Evolutionary conservation across 2,797 vertebrate species (phyloP).

Genomic region (Coranthus polyacanthus): DNA sequence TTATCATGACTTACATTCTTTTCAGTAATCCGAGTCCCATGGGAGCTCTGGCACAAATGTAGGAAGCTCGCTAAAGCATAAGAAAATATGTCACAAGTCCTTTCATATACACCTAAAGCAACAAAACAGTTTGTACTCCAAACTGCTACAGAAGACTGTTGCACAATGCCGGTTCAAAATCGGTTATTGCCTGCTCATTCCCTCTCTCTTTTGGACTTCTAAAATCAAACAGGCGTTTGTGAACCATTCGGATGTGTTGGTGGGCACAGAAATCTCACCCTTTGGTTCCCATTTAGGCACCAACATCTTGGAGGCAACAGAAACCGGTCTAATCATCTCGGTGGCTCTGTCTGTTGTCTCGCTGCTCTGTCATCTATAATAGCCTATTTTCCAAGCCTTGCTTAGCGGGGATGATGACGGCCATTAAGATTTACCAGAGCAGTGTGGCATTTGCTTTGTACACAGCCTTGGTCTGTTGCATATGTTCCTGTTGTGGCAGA

Average conservation of each 20-base stretch:
- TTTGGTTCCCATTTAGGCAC: slow-evolving; percentile 32
- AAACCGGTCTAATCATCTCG: slow-evolving; percentile 37
- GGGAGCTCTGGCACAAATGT: slow-evolving; percentile 73
- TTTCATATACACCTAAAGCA: slow-evolving; percentile 66
- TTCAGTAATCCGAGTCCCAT: slow-evolving; percentile 74
- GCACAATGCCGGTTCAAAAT: slow-evolving; percentile 51
- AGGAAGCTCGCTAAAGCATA: slow-evolving; percentile 78
- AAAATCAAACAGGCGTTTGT: slow-evolving; percentile 53
- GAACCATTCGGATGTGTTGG: slow-evolving; percentile 39
- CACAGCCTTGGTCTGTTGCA: slow-evolving; percentile 61
- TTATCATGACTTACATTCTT: slow-evolving; percentile 84
- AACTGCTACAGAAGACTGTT: slow-evolving; percentile 54
- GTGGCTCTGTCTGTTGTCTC: slow-evolving; percentile 24
- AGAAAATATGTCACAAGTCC: slow-evolving; percentile 72
- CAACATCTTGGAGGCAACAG: slow-evolving; percentile 41
- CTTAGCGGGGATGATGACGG: slow-evolving; percentile 38
- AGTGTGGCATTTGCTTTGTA: slow-evolving; percentile 39
- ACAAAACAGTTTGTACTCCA: slow-evolving; percentile 54
- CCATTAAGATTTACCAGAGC: slow-evolving; percentile 34
- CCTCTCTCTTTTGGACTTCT: slow-evolving; percentile 27
- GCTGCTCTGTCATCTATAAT: slow-evolving; percentile 28
- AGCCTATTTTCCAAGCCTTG: slow-evolving; percentile 36
- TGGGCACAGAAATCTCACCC: slow-evolving; percentile 40
- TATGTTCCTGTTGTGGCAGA: slow-evolving; percentile 49
- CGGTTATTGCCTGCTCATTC: slow-evolving; percentile 44